phyloP scores from a whole-genome alignment of 1,140 invertebrate species.

The Diachasmimorpha longicaudata region DNA sequence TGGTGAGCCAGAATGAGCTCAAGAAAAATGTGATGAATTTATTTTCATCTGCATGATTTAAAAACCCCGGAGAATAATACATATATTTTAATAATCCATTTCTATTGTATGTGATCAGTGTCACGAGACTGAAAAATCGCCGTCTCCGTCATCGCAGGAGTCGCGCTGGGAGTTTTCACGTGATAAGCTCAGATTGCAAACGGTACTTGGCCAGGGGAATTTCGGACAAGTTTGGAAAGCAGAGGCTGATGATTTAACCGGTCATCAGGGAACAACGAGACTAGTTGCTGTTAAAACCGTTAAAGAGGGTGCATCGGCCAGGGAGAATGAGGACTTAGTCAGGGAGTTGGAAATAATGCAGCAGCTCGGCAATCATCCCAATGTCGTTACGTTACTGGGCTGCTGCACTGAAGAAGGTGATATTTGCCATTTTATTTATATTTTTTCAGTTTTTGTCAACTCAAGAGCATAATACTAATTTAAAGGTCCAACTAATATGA shows the following conservation, averaged over 20 bases:
- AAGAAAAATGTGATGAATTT: background rate
- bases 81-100: too few relatives aligned
- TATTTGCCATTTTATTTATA: background rate
- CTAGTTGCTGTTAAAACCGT: conserved; percentile 84
- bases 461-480: background rate
- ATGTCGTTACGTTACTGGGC: conserved; percentile 83
- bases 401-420: conserved; percentile 84
- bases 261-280: conserved; percentile 76
- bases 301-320: conserved; percentile 74
- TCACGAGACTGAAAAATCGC: conserved; percentile 60
- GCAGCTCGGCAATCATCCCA: conserved; percentile 82
- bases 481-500: too few relatives aligned
- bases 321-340: conserved; percentile 80
- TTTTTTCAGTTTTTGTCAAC: background rate
- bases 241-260: conserved; percentile 78
- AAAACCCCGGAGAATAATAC: too few relatives aligned
- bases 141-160: conserved; percentile 63
- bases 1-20: conserved; percentile 47
- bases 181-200: conserved; percentile 78
- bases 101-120: conserved; percentile 42
- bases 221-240: conserved; percentile 88
- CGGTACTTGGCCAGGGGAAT: conserved; percentile 81
- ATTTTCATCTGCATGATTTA: background rate
- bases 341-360: conserved; percentile 84
- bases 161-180: conserved; percentile 80